Conservation (phyloP, 2,888 invertebrate species). For the Cephus runcator region DNA sequence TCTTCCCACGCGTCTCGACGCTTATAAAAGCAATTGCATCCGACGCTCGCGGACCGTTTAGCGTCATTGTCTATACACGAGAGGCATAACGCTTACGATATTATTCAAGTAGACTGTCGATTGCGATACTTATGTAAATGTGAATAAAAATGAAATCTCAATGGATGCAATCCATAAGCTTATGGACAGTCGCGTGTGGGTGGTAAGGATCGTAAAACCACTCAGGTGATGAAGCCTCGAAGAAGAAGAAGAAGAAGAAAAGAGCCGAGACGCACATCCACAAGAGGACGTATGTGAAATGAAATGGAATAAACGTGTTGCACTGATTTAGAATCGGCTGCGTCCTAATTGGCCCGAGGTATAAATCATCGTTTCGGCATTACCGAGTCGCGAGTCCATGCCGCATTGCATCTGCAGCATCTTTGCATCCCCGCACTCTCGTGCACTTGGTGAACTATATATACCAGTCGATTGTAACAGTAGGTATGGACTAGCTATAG, state of each 20-base stretch:
- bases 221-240: not conserved
- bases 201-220: not conserved
- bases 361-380: conserved; percentile 34
- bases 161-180: not conserved
- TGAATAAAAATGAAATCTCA: not conserved
- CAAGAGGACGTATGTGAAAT: not conserved
- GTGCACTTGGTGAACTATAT: not conserved
- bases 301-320: conserved; percentile 11
- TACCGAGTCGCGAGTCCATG: not conserved
- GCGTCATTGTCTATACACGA: not conserved
- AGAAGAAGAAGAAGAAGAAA: not conserved
- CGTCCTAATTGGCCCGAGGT: conserved; percentile 33
- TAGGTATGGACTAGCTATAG: not conserved
- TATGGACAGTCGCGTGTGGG: not conserved
- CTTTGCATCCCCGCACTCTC: not conserved
- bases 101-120: not conserved
- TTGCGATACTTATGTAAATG: not conserved
- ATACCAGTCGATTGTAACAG: not conserved
- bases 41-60: not conserved
- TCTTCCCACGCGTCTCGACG: not conserved
- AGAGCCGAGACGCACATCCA: not conserved
- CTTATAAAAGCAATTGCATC: not conserved
- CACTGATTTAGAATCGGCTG: conserved; percentile 15
- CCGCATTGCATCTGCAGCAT: conserved; percentile 1
- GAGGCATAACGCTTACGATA: not conserved